Conservation (phyloP, 2,888 invertebrate genomes). For the Nineta flava region DNA sequence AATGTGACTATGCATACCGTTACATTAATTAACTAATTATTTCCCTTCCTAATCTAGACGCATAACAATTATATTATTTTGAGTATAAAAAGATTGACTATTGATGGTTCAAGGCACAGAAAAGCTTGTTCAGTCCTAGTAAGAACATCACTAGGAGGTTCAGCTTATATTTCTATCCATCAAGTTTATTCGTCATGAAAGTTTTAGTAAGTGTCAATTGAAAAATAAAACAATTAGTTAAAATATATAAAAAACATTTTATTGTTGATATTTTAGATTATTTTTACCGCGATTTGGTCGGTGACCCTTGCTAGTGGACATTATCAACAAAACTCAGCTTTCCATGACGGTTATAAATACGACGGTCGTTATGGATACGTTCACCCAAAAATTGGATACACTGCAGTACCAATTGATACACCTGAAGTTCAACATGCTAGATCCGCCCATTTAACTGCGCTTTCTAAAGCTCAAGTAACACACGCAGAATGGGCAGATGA, state of each 20-base stretch:
- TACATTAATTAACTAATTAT: too few relatives aligned
- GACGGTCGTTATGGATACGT: slow-evolving; percentile 11
- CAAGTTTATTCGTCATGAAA: slow-evolving; percentile 1
- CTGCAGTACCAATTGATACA: slow-evolving; percentile 9
- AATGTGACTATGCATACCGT: too few relatives aligned
- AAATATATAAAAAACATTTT: neutral
- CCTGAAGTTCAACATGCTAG: slow-evolving; percentile 8
- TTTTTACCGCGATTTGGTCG: neutral
- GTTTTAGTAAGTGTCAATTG: slow-evolving; percentile 2
- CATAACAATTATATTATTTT: too few relatives aligned
- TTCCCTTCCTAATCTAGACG: too few relatives aligned
- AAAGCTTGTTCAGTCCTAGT: slow-evolving; percentile 6
- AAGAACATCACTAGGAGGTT: slow-evolving; percentile 7
- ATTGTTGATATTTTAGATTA: neutral
- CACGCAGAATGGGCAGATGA: neutral
- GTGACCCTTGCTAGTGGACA: slow-evolving; percentile 6
- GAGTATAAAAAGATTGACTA: slow-evolving; percentile 2
- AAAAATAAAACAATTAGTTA: too few relatives aligned
- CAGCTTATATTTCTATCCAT: neutral
- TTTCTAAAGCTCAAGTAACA: neutral
- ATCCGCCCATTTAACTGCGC: slow-evolving; percentile 6
- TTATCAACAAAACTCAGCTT: neutral
- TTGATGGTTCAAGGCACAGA: slow-evolving; percentile 1
- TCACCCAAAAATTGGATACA: slow-evolving; percentile 7
- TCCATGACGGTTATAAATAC: slow-evolving; percentile 1